Percentiles rank a stretch among this genome's conserved stretches.
phyloP scores from a whole-genome alignment of 2,888 invertebrate genomes.

The Cancer borealis region DNA sequence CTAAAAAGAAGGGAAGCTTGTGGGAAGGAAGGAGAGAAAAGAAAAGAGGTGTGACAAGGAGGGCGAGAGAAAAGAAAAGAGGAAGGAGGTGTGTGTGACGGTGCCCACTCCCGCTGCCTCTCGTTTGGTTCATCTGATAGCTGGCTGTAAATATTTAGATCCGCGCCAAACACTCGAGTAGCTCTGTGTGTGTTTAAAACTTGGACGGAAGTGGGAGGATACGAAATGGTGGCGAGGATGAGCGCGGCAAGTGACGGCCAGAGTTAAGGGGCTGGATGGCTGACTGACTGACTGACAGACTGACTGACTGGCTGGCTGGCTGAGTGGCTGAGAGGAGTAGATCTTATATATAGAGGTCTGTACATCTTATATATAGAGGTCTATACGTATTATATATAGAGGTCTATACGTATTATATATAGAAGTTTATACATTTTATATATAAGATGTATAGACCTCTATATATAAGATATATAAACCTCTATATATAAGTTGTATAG shows the following conservation, averaged over 20 bases:
- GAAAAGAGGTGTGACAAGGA: neutral
- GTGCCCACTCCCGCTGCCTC: neutral
- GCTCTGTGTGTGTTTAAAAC: conserved; percentile 51
- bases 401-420: too few species aligned
- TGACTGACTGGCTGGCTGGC: neutral
- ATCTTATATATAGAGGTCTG: too few species aligned
- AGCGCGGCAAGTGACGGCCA: neutral
- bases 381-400: too few species aligned
- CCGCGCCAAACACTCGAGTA: conserved; percentile 47
- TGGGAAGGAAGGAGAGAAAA: neutral
- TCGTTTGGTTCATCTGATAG: conserved; percentile 33
- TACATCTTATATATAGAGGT: too few species aligned
- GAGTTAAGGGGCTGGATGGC: neutral
- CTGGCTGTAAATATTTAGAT: conserved; percentile 50
- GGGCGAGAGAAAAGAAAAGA: neutral
- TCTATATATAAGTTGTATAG: too few species aligned
- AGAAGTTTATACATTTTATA: too few species aligned
- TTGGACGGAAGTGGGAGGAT: conserved; percentile 34
- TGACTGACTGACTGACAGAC: neutral
- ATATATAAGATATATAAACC: too few species aligned
- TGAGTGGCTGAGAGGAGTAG: too few species aligned
- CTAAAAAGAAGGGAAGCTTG: neutral
- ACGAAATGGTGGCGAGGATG: neutral
- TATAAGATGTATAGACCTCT: too few species aligned
- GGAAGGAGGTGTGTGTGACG: conserved; percentile 9